Evolutionary conservation across 30 jellyfish, hydroid and myxozoan genomes (phyloP), one percentile per base, ranked within the genome.

Genomic region (Cassiopea xamachana): DNA sequence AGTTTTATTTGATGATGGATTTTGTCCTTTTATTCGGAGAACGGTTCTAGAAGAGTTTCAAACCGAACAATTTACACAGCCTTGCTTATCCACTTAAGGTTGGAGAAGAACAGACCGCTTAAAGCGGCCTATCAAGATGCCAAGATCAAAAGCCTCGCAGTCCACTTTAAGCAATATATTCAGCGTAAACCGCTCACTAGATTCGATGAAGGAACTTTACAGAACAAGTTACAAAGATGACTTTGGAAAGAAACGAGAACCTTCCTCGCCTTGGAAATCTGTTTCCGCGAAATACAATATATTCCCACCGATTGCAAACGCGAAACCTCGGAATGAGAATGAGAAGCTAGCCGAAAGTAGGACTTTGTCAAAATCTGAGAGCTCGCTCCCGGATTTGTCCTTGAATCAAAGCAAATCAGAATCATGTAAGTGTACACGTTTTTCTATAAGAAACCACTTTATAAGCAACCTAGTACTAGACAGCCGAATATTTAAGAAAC

Each of bases 261-360:
- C 74, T 45, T 73, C 58, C 5, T 43, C 82, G 0, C 59, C 88
- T 7, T 74, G 81, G 93, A 86, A 88, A 43, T 79, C 93, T 0
- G 93, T 87, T 49, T 51, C 93, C 4, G 50, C 69, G 13, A 86
- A 75, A 60, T 86, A 86, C 70, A 64, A 44, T 17, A 82, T 86
- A 19, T 73, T 86, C 2, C 93, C 93, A 12, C 93, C 93, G 74
- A 86, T 86, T 15, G 83, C 76, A 64, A 77, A 61, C 48, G 48
- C 79, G 48, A 51, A 43, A 18, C 16, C 48, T 68, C n/a, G 75
- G 74, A 19, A 46, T 27, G 76, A 27, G 13, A 58, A 58, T 72
- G 79, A 16, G 59, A 9, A n/a, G 46, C 9, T 71, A 4, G 74
- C 47, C 58, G 49, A 86, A 75, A 48, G 81, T 69, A 60, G 15